Base-by-base conservation (phyloP, 2,797 vertebrate genomes). In the Scarus forsteni region DNA sequence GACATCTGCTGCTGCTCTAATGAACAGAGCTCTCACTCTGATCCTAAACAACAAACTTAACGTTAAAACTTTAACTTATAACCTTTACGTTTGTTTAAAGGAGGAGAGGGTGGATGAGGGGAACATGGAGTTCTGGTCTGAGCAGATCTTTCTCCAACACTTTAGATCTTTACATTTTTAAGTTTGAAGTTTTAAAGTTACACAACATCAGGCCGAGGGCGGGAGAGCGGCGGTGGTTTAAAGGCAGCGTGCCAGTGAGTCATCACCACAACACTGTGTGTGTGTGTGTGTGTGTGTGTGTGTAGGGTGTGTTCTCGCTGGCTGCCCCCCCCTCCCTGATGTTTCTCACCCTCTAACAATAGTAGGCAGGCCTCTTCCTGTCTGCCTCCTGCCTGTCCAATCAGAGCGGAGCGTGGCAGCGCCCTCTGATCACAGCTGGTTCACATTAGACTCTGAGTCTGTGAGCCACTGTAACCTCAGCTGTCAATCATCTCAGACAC, bases 301-400 rank as follows among this genome's bases (percentile, higher is more conserved):
- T 45, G 55, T 54, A 60, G 84, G 67, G 75, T 51, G 75, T 76
- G 71, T 66, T 70, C 77, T 71, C 2, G 36, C 43, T 78, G 60
- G 64, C 18, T 38, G 16, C 18, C 10, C 10, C 34, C 16, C 10
- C 46, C 3, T 59, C 6, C 54, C 50, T 27, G 16, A 19, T 69
- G 42, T 72, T 50, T 58, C 55, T 59, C 39, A 0, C 66, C 12
- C 67, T 54, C 65, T 56, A 84, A 87, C 84, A 85, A 80, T 72
- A 70, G 72, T 56, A 49, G 70, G 57, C 61, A 80, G 65, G 44
- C 60, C 12, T 12, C 72, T 85, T 80, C 74, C 78, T 80, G 74
- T 53, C 39, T 55, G 8, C 19, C 70, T 68, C 64, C 79, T 65
- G 65, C 36, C 69, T 43, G 19, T 49, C 69, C 72, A 84, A 80